Evolutionary conservation across 2,888 invertebrate species (phyloP).

Genomic region (Xestia ashworthii): DNA sequence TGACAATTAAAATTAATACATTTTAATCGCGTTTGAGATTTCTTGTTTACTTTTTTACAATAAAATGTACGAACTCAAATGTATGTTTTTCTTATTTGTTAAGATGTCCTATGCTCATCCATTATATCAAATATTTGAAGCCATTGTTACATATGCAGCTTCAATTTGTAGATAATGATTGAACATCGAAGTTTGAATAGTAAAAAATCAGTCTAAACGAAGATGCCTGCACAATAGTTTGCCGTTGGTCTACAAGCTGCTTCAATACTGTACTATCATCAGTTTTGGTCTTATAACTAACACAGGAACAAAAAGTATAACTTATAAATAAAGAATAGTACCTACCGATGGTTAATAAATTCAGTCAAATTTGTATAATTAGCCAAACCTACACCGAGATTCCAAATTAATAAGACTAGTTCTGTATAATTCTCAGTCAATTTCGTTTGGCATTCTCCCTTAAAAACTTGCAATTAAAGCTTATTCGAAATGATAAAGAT

Average conservation of each 20-base stretch:
- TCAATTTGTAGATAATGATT: slow-evolving; percentile 66
- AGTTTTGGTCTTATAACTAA: slow-evolving; percentile 78
- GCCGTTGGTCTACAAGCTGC: slow-evolving; percentile 76
- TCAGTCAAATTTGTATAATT: slow-evolving; percentile 72
- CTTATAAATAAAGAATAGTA: slow-evolving; percentile 71
- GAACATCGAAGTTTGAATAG: slow-evolving; percentile 66
- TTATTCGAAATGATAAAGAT: slow-evolving; percentile 55
- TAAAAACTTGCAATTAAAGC: slow-evolving; percentile 57
- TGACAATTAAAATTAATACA: slow-evolving; percentile 87
- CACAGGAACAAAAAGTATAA: slow-evolving; percentile 74
- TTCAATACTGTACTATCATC: slow-evolving; percentile 66
- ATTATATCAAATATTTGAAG: slow-evolving; percentile 61
- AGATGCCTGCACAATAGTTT: slow-evolving; percentile 75
- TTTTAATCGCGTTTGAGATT: slow-evolving; percentile 77
- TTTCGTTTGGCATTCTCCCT: slow-evolving; percentile 60
- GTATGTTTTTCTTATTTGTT: slow-evolving; percentile 73
- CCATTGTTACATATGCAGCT: slow-evolving; percentile 43
- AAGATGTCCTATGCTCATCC: slow-evolving; percentile 58
- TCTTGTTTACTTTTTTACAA: slow-evolving; percentile 77
- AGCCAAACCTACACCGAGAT: slow-evolving; percentile 67
- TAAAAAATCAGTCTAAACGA: slow-evolving; percentile 87
- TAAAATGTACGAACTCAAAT: slow-evolving; percentile 79
- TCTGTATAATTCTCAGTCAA: slow-evolving; percentile 64
- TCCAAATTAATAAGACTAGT: slow-evolving; percentile 66
- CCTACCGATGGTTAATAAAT: slow-evolving; percentile 69